Evolutionary conservation across 1,140 invertebrate genomes (phyloP).

Genomic region (Lysiphlebus fabarum): DNA sequence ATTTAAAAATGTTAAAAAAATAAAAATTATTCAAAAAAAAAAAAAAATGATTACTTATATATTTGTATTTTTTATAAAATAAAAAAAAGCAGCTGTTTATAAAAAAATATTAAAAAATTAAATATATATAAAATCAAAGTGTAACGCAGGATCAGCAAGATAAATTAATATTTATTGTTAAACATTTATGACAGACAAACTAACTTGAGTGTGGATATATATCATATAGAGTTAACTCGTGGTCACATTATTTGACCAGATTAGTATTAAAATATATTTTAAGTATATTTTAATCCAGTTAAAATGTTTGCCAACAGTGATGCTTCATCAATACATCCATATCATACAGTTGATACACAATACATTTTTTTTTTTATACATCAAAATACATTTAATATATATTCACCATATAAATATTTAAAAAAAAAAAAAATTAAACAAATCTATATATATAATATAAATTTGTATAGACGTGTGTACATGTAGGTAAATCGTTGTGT

Average conservation of each 20-base stretch:
- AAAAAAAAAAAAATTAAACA: no score
- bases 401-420: no score
- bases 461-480: slow-evolving; percentile 11
- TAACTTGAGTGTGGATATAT: slow-evolving; percentile 37
- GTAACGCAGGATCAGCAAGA: no score
- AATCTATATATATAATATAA: neutral
- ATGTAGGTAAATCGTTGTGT: slow-evolving; percentile 28
- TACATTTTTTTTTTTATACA: neutral
- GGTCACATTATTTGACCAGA: slow-evolving; percentile 44
- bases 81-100: no score
- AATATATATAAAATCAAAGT: no score
- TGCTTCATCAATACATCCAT: slow-evolving; percentile 13
- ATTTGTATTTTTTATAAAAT: no score
- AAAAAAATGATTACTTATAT: no score
- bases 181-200: slow-evolving; percentile 43
- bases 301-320: slow-evolving; percentile 53
- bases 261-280: no score
- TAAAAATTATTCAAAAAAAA: no score
- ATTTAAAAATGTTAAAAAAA: no score
- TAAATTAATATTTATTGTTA: no score
- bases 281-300: slow-evolving; percentile 53
- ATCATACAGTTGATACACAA: slow-evolving; percentile 5
- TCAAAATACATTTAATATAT: slow-evolving; percentile 13
- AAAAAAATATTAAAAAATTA: no score
- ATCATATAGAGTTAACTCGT: slow-evolving; percentile 34